Evolutionary conservation across 2,888 invertebrate species (phyloP).

Genomic region (Nemoura dubitans): DNA sequence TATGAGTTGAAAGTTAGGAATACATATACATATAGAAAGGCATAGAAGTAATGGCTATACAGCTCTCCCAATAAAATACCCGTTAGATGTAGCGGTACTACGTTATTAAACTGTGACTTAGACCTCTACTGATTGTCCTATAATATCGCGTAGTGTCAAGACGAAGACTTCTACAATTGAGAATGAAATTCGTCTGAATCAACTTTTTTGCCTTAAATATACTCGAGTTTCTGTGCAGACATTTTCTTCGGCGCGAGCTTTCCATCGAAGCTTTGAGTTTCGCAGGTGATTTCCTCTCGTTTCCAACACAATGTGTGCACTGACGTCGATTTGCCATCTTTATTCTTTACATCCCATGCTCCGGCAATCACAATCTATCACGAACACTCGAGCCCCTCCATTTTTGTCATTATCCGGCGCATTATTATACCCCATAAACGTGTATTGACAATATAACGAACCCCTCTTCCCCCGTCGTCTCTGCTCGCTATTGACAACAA

Average conservation of each 20-base stretch:
- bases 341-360: background rate
- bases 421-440: slow-evolving; percentile 24
- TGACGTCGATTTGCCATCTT: slow-evolving; percentile 7
- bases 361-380: background rate
- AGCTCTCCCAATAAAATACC: background rate
- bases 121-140: background rate
- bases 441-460: slow-evolving; percentile 22
- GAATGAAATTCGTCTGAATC: background rate
- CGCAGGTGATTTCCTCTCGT: background rate
- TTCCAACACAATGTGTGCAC: background rate
- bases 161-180: background rate
- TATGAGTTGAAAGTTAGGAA: background rate
- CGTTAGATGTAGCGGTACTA: background rate
- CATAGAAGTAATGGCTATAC: background rate
- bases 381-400: background rate
- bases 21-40: background rate
- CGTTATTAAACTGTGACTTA: slow-evolving; percentile 12
- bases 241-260: background rate
- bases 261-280: background rate
- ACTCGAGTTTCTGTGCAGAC: background rate
- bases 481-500: slow-evolving; percentile 22
- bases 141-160: background rate
- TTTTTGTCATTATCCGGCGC: background rate
- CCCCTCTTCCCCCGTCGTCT: slow-evolving; percentile 3
- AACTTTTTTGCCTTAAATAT: background rate